Conservation (phyloP, 2,113 vertebrate species). For the Neogobius melanostomus region DNA sequence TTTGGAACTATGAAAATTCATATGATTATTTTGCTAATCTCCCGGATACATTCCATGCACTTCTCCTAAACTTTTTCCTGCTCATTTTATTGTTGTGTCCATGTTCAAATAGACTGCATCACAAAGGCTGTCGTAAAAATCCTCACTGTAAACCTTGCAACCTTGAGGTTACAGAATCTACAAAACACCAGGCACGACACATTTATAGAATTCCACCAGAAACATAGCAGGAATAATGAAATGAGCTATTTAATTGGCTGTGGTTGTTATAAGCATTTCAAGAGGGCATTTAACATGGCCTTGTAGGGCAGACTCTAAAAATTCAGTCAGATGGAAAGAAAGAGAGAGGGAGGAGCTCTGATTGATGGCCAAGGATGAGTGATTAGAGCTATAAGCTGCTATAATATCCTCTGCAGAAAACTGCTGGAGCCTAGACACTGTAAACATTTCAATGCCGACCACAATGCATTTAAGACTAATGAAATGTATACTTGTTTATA, state of each 20-base stretch:
- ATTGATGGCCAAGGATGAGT: slow-evolving; percentile 66
- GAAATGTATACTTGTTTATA: slow-evolving; percentile 64
- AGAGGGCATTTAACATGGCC: slow-evolving; percentile 60
- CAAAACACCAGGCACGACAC: slow-evolving; percentile 29
- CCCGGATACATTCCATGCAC: background rate
- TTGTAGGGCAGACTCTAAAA: slow-evolving; percentile 47
- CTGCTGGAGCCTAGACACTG: slow-evolving; percentile 45
- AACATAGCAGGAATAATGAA: slow-evolving; percentile 50
- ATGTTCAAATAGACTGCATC: slow-evolving; percentile 23
- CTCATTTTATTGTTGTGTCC: slow-evolving; percentile 24
- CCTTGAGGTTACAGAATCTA: slow-evolving; percentile 40
- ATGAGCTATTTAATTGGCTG: slow-evolving; percentile 44
- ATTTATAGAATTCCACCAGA: slow-evolving; percentile 44
- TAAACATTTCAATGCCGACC: slow-evolving; percentile 68
- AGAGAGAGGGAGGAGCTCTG: slow-evolving; percentile 16
- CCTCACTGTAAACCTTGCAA: slow-evolving; percentile 23
- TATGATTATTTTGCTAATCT: background rate
- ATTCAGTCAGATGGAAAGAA: slow-evolving; percentile 19
- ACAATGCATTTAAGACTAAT: slow-evolving; percentile 58
- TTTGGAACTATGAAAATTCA: background rate
- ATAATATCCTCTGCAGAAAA: slow-evolving; percentile 47
- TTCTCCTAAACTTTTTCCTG: slow-evolving; percentile 1
- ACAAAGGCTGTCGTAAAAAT: slow-evolving; percentile 26
- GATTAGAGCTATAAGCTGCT: slow-evolving; percentile 53
- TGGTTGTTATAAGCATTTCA: slow-evolving; percentile 52